Evolutionary conservation across 2,888 invertebrate species (phyloP), one percentile per base, ranked within the genome.

Genomic region (Ectobius pallidus): DNA sequence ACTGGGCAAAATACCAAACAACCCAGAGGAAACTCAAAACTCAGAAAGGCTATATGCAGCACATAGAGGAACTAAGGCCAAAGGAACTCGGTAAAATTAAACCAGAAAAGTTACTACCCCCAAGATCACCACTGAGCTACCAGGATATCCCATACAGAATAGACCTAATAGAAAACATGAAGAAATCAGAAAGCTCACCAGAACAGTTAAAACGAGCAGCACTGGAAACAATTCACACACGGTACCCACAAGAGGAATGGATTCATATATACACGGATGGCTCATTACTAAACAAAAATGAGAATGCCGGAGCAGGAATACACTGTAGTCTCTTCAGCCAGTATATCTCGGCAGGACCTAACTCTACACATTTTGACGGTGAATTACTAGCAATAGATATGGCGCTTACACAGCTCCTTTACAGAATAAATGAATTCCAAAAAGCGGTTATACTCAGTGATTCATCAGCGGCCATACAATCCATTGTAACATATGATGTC

Each of bases 11-110:
- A 49, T 49, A 49, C n/a, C n/a, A n/a, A n/a, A 49, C 49, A 49
- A 49, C 49, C 7, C 16, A 14, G n/a, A n/a, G 49, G n/a, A 49
- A 49, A 4, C 49, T 49, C 39, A 49, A 18, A 49, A 49, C 49
- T 14, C 49, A 49, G n/a, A 6, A 4, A 49, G 49, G 49, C 7
- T 49, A 49, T 14, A n/a, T n/a, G 11, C 49, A 49, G 39, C 14
- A 39, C 14, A 39, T 39, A 39, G 14, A 39, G 14, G 14, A 6
- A 39, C 39, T 39, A 39, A 49, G 49, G 20, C 49, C 49, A 49
- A 49, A 49, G n/a, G 49, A 49, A 49, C 49, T 18, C n/a, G 49
- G 42, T 14, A 42, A 49, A n/a, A n/a, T 49, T n/a, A 49, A 49
- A 49, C 49, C 49, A 49, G 16, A 49, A n/a, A 49, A 49, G n/a